A percentile compares a stretch with the other conserved stretches of the same genome.
Evolutionary conservation across 1,140 invertebrate genomes (phyloP).

Genomic region (Calliphora vicina): DNA sequence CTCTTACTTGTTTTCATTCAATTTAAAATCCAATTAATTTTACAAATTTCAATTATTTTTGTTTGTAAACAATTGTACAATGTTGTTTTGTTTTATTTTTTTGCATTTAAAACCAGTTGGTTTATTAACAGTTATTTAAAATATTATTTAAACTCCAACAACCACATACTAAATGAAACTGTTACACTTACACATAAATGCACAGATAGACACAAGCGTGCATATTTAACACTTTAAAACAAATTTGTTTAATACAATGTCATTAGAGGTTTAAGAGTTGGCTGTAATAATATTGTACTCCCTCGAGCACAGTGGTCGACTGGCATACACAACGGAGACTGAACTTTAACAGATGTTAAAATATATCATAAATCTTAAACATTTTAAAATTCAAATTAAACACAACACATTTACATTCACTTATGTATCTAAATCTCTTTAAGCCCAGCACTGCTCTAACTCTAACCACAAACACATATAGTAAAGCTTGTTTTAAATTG

Average conservation of each 20-base stretch:
- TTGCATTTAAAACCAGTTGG: background rate
- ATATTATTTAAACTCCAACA: constrained; percentile 5
- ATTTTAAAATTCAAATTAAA: too few species aligned
- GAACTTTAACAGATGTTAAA: background rate
- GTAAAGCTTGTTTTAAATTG: background rate
- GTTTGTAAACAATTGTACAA: background rate
- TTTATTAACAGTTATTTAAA: constrained; percentile 27
- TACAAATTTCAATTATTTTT: too few species aligned
- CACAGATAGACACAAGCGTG: background rate
- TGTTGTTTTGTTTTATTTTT: too few species aligned
- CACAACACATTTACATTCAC: too few species aligned
- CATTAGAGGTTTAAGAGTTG: constrained; percentile 6
- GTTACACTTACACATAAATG: background rate
- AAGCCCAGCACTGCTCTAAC: too few species aligned
- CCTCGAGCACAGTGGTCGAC: background rate
- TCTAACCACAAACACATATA: too few species aligned
- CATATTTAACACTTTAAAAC: constrained; percentile 22
- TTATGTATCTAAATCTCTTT: too few species aligned
- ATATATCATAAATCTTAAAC: background rate
- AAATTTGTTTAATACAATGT: constrained; percentile 27
- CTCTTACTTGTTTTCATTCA: too few species aligned
- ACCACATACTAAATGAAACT: background rate
- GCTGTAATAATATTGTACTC: background rate
- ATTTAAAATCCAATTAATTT: background rate
- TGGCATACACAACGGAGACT: background rate